Conservation (phyloP, 2,797 vertebrate genomes). For the Malacoctenus gilli region DNA sequence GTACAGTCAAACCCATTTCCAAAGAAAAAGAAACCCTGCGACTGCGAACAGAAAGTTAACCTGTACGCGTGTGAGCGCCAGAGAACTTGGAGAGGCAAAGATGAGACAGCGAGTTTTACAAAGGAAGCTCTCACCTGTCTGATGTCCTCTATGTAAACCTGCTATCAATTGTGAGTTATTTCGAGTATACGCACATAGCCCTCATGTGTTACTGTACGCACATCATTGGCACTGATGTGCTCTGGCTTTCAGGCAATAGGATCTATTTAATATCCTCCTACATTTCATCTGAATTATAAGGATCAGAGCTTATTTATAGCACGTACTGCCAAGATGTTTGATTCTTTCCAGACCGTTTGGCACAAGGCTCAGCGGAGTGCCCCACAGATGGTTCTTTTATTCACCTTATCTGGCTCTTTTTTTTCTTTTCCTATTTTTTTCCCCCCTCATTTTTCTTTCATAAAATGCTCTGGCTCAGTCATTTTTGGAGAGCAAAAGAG, state of each 20-base stretch:
- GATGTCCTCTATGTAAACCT: constrained; percentile 36
- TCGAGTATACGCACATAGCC: constrained; percentile 58
- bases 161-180: constrained; percentile 64
- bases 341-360: constrained; percentile 89
- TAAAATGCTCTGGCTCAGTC: constrained; percentile 65
- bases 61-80: not conserved
- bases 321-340: constrained; percentile 79
- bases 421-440: constrained; percentile 15
- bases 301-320: constrained; percentile 81
- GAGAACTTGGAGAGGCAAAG: constrained; percentile 1
- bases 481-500: constrained; percentile 67
- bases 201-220: constrained; percentile 62
- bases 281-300: constrained; percentile 78
- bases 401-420: constrained; percentile 78
- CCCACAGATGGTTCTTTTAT: constrained; percentile 83
- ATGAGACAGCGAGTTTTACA: not conserved
- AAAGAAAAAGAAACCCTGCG: too few relatives aligned
- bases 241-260: constrained; percentile 67
- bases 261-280: constrained; percentile 81
- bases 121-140: too few relatives aligned
- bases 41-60: too few relatives aligned
- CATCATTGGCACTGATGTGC: constrained; percentile 60
- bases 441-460: constrained; percentile 66
- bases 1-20: too few relatives aligned
- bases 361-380: constrained; percentile 76